These are phyloP conservation scores for Danio aesculapii DNA, from an alignment of 2,797 vertebrate species.

Conservation along the genomic window DNA sequence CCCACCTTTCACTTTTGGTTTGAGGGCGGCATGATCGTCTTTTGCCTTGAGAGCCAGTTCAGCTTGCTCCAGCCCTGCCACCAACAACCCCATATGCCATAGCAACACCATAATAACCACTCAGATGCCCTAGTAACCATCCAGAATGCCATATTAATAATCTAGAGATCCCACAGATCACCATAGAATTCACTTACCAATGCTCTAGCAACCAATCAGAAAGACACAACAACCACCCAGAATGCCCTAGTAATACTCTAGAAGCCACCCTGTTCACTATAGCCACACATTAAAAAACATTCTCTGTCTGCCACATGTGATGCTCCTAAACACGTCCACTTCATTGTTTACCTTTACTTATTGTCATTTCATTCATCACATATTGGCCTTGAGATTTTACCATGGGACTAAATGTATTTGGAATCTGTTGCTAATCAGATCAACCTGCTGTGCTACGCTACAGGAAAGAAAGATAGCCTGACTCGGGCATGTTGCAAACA, in stretches of 20 bases:
- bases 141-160: too few species aligned
- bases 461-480: slow-evolving; percentile 75
- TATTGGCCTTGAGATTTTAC: slow-evolving; percentile 81
- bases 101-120: background rate
- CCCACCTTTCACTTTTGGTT: too few species aligned
- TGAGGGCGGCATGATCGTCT: too few species aligned
- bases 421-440: slow-evolving; percentile 78
- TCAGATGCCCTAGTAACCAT: too few species aligned
- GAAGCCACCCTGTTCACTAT: background rate
- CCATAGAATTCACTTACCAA: too few species aligned
- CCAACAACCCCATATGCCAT: background rate
- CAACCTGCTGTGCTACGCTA: slow-evolving; percentile 74
- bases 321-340: background rate
- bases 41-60: too few species aligned
- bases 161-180: too few species aligned
- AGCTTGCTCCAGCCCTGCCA: too few species aligned
- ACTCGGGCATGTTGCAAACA: slow-evolving; percentile 76
- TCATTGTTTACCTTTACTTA: slow-evolving; percentile 48
- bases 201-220: too few species aligned
- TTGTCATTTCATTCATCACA: slow-evolving; percentile 59
- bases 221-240: too few species aligned
- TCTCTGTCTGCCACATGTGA: background rate
- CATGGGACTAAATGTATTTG: slow-evolving; percentile 78
- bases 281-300: background rate
- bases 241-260: background rate